Conservation (phyloP, 2,888 invertebrate genomes). For the Diachrysia chrysitis region DNA sequence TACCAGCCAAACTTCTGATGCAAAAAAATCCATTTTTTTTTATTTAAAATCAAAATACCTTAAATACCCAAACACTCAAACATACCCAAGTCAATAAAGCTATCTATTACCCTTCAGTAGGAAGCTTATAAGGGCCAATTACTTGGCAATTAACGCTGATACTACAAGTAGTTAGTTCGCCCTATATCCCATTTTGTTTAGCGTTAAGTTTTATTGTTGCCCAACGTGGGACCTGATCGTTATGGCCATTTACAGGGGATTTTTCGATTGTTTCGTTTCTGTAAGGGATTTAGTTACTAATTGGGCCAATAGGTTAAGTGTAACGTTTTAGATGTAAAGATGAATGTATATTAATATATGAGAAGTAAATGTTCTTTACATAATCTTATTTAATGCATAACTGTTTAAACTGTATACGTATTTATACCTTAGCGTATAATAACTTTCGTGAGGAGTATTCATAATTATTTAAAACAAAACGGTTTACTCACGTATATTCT, state of each 20-base stretch:
- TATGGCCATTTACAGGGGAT: constrained; percentile 34
- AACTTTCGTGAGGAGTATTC: no score
- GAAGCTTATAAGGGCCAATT: constrained; percentile 54
- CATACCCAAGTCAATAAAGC: constrained; percentile 43
- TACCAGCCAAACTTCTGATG: no score
- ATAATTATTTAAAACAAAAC: no score
- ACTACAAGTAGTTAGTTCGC: constrained; percentile 54
- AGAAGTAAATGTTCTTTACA: no score
- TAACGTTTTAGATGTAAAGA: no score
- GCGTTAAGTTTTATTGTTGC: constrained; percentile 39
- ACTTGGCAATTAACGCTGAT: constrained; percentile 58
- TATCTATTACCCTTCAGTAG: constrained; percentile 51
- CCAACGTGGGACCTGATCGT: constrained; percentile 37
- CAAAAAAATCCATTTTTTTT: not conserved
- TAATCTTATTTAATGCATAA: no score
- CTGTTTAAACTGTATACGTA: no score
- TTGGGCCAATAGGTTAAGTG: constrained; percentile 16
- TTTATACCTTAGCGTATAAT: no score
- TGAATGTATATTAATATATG: no score
- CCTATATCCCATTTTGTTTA: constrained; percentile 44
- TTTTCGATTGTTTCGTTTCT: constrained; percentile 45
- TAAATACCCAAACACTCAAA: constrained; percentile 10
- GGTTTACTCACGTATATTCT: no score
- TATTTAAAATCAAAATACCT: constrained; percentile 12
- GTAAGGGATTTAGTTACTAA: constrained; percentile 30